These are phyloP conservation scores for Echinarachnius parma DNA, from an alignment of 53 echinoderm and acorn worm species.

Conservation along the genomic window DNA sequence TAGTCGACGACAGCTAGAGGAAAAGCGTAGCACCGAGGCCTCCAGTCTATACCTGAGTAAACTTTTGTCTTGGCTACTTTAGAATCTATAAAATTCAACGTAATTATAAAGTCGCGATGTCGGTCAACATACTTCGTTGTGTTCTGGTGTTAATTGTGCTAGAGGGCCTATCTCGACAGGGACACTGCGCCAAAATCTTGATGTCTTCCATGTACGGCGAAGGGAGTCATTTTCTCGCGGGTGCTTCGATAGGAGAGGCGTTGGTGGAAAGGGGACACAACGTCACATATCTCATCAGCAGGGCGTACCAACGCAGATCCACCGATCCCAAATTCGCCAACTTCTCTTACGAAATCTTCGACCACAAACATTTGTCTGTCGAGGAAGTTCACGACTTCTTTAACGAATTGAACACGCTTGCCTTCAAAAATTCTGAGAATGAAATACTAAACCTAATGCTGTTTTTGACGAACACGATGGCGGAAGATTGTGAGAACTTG, in stretches of 20 bases:
- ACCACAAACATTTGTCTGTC: background rate
- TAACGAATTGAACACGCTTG: background rate
- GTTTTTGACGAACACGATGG: background rate
- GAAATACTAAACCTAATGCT: background rate
- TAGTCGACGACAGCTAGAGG: too few species aligned
- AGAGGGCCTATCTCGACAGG: too few species aligned
- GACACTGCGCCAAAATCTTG: constrained; percentile 27
- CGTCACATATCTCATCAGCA: constrained; percentile 18
- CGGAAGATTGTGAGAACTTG: background rate
- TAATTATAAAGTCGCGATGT: too few species aligned
- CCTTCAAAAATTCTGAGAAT: too few species aligned
- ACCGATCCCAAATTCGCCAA: constrained; percentile 8
- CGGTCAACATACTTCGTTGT: too few species aligned
- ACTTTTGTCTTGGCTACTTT: too few species aligned
- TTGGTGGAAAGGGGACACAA: constrained; percentile 16
- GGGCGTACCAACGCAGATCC: constrained; percentile 10
- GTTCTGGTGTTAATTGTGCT: too few species aligned
- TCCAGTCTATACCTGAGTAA: too few species aligned
- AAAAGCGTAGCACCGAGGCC: too few species aligned
- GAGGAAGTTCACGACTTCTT: constrained; percentile 2
- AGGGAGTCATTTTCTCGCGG: constrained; percentile 27
- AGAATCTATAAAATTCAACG: too few species aligned
- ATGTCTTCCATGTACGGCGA: constrained; percentile 28
- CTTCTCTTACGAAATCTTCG: constrained; percentile 22
- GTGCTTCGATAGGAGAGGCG: constrained; percentile 9